Evolutionary conservation across 1,140 invertebrate species (phyloP).

Genomic region (Maniola jurtina): DNA sequence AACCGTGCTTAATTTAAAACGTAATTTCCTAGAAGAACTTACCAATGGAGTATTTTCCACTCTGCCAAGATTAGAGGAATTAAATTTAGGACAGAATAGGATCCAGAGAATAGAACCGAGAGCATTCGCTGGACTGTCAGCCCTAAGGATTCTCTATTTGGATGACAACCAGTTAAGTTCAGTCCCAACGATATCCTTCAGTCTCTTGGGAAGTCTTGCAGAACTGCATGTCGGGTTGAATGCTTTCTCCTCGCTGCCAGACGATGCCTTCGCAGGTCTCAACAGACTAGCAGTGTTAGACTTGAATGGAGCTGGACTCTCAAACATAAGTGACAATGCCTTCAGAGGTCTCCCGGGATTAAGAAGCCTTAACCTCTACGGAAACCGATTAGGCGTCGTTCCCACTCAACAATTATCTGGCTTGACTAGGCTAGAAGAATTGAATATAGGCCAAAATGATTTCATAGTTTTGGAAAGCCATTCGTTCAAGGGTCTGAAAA

Average conservation of each 20-base stretch:
- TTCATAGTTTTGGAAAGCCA: constrained; percentile 84
- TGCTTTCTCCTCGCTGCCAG: constrained; percentile 85
- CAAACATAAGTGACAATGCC: constrained; percentile 86
- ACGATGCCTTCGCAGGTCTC: constrained; percentile 87
- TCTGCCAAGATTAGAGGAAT: constrained; percentile 87
- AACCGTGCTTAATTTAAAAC: constrained; percentile 88
- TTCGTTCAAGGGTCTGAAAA: constrained; percentile 87
- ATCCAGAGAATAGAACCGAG: constrained; percentile 88
- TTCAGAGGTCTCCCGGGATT: constrained; percentile 87
- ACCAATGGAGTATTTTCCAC: constrained; percentile 87
- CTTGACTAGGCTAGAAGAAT: constrained; percentile 87
- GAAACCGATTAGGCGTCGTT: constrained; percentile 86
- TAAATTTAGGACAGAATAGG: constrained; percentile 93
- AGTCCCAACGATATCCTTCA: constrained; percentile 86
- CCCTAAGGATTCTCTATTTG: constrained; percentile 88
- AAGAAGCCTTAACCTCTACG: constrained; percentile 86
- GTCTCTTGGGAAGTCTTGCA: constrained; percentile 85
- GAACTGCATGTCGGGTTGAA: constrained; percentile 92
- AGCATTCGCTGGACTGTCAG: constrained; percentile 87
- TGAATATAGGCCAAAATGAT: constrained; percentile 90
- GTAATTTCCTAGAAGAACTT: constrained; percentile 90
- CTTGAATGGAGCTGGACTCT: constrained; percentile 87
- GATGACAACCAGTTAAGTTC: constrained; percentile 90
- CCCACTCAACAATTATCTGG: constrained; percentile 86
- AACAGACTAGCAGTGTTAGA: constrained; percentile 87